These are phyloP conservation scores for Cephalopachus bancanus DNA, from an alignment of 2,797 vertebrate genomes.

Conservation along the genomic window DNA sequence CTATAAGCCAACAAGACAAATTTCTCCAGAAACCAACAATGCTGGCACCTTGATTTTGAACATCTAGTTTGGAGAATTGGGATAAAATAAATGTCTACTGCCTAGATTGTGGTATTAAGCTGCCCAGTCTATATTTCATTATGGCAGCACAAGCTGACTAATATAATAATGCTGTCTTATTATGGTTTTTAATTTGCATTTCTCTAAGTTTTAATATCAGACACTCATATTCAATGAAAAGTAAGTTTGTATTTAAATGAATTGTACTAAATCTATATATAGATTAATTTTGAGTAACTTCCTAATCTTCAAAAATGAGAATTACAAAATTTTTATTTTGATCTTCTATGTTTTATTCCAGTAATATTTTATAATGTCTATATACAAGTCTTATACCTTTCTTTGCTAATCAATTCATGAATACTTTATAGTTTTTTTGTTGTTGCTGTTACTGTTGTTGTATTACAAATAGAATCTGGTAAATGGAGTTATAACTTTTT, in stretches of 20 bases:
- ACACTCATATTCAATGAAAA: neutral
- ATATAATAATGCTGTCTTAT: neutral
- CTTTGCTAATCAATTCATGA: neutral
- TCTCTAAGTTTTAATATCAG: neutral
- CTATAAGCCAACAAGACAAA: neutral
- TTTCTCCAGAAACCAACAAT: neutral
- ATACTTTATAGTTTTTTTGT: neutral
- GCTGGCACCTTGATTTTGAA: neutral
- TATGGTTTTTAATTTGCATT: neutral
- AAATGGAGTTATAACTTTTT: neutral
- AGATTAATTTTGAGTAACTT: neutral
- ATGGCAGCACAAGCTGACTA: neutral
- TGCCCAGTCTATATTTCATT: neutral
- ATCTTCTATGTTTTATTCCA: neutral
- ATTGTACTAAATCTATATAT: neutral
- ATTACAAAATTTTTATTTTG: neutral
- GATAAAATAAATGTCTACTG: slow-evolving; percentile 13
- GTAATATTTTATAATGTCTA: neutral
- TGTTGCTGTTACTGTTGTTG: neutral
- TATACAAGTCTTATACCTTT: fast-evolving
- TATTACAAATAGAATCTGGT: neutral
- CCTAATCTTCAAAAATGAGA: neutral
- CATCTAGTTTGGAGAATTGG: neutral
- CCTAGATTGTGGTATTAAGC: neutral
- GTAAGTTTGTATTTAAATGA: neutral